These are phyloP conservation scores for Lacerta agilis DNA, from an alignment of 2,797 vertebrate species.

Conservation along the genomic window DNA sequence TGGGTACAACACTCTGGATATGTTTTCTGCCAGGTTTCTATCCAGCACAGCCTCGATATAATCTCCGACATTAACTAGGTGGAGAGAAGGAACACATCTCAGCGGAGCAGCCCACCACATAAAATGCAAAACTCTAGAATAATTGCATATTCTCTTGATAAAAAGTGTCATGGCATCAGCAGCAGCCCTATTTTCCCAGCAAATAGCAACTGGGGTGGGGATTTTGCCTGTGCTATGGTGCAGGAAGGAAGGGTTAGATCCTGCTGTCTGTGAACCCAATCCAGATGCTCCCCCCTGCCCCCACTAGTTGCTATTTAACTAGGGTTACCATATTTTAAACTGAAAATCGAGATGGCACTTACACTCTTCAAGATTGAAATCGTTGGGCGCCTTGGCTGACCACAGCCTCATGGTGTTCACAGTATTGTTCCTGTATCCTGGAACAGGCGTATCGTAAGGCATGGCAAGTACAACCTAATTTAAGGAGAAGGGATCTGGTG, in stretches of 20 bases:
- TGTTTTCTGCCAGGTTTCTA: conserved; percentile 90
- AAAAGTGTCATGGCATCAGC: not conserved
- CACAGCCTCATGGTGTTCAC: conserved; percentile 93
- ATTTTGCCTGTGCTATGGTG: not conserved
- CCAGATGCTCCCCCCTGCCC: not conserved
- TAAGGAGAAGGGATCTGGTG: conserved; percentile 16
- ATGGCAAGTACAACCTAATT: conserved; percentile 86
- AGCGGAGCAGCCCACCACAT: not conserved
- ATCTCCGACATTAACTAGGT: conserved; percentile 86
- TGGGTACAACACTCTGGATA: conserved; percentile 88
- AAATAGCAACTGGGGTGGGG: not conserved
- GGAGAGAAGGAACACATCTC: conserved; percentile 42
- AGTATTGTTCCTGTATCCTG: conserved; percentile 90
- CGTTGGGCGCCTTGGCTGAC: conserved; percentile 89
- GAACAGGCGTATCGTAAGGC: conserved; percentile 88
- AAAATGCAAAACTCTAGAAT: conserved; percentile 10
- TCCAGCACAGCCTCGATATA: conserved; percentile 89
- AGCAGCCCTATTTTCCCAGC: not conserved
- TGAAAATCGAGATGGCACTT: conserved; percentile 45
- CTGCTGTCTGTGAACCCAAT: not conserved
- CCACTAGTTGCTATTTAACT: not conserved
- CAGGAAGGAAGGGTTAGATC: not conserved
- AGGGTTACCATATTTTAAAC: no score
- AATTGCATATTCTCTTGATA: no score
- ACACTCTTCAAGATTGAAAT: conserved; percentile 90